A percentile compares a stretch with the other conserved stretches of the same genome.
These are phyloP conservation scores for Oikopleura albicans DNA, from an alignment of 23 tunicate genomes.

Conservation along the genomic window DNA sequence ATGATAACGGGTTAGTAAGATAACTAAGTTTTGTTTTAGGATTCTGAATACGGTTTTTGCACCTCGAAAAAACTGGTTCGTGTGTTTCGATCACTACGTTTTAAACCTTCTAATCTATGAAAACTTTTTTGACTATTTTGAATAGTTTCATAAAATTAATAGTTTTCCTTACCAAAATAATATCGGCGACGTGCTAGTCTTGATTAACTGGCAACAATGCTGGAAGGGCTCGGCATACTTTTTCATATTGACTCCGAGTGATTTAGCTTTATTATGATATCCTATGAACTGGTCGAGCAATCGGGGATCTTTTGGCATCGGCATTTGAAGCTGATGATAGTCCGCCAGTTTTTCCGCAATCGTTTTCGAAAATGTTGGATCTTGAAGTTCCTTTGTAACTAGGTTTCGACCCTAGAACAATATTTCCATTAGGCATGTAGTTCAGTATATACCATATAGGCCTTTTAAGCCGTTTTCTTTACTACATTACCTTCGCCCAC, in stretches of 20 bases:
- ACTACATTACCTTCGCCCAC: no score
- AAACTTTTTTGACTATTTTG: no score
- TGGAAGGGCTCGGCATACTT: not conserved
- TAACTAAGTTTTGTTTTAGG: no score
- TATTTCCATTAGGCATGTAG: not conserved
- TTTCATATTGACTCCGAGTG: constrained; percentile 9
- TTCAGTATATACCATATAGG: not conserved
- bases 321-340: constrained; percentile 52
- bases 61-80: no score
- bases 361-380: constrained; percentile 21
- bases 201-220: not conserved
- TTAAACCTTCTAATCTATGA: no score
- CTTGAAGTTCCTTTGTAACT: constrained; percentile 25
- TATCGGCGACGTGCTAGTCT: not conserved
- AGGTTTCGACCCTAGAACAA: constrained; percentile 43
- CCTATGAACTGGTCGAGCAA: constrained; percentile 22
- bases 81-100: no score
- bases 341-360: constrained; percentile 48
- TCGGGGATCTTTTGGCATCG: constrained; percentile 60
- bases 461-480: not conserved
- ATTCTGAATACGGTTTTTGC: no score
- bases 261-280: constrained; percentile 27
- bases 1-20: not conserved
- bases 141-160: no score
- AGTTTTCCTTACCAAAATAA: not conserved